Conservation (phyloP, 1,140 invertebrate species). For the Diabrotica undecimpunctata region DNA sequence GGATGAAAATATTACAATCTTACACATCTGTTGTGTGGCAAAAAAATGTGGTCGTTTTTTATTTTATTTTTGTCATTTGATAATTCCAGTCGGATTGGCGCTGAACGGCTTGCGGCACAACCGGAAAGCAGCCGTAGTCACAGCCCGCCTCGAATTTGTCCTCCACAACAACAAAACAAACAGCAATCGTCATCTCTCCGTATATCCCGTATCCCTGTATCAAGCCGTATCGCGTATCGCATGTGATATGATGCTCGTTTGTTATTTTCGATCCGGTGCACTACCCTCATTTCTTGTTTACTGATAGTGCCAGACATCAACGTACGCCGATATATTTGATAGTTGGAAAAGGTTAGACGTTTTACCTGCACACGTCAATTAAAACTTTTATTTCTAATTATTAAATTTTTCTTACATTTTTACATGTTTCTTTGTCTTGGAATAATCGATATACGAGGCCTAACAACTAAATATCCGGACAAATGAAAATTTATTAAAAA, state of each 20-base stretch:
- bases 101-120: not conserved
- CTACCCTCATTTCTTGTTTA: constrained; percentile 2
- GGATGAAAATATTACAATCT: no score
- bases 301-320: not conserved
- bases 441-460: no score
- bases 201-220: not conserved
- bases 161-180: not conserved
- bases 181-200: not conserved
- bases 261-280: not conserved
- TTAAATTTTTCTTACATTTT: no score
- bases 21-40: no score
- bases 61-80: not conserved
- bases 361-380: no score
- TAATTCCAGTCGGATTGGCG: not conserved
- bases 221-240: not conserved
- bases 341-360: no score
- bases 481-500: no score
- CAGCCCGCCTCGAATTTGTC: not conserved
- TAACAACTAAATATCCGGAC: no score
- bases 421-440: no score
- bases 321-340: not conserved
- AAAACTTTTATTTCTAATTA: no score
- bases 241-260: not conserved
- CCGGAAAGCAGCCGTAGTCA: no score
- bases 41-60: not conserved